Conservation (phyloP, 2,888 invertebrate species). For the Ennomos erosarius region DNA sequence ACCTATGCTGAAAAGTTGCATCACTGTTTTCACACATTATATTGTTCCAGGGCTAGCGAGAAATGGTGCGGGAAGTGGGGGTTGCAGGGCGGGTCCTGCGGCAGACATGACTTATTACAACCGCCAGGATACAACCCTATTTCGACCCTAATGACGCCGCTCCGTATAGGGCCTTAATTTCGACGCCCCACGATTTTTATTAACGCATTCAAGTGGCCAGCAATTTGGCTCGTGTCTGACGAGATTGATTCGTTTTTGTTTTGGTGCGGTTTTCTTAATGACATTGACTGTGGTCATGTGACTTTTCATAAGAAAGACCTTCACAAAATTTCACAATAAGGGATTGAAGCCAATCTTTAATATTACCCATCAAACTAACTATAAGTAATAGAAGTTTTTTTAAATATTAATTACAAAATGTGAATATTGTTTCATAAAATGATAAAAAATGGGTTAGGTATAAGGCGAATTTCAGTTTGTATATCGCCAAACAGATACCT, state of each 20-base stretch:
- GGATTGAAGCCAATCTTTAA: too few relatives aligned
- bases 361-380: too few relatives aligned
- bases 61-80: constrained; percentile 64
- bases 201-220: constrained; percentile 77
- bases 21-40: constrained; percentile 14
- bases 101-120: constrained; percentile 84
- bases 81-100: constrained; percentile 69
- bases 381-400: too few relatives aligned
- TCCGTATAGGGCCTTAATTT: constrained; percentile 80
- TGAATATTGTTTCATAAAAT: too few relatives aligned
- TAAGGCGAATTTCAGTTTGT: too few relatives aligned
- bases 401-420: too few relatives aligned
- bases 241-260: constrained; percentile 46
- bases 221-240: constrained; percentile 56
- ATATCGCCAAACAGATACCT: neutral
- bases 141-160: constrained; percentile 81
- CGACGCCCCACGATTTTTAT: constrained; percentile 82
- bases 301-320: too few relatives aligned
- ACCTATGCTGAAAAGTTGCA: constrained; percentile 15
- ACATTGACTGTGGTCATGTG: neutral
- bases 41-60: constrained; percentile 55
- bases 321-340: too few relatives aligned
- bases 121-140: constrained; percentile 83
- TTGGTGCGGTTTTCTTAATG: constrained; percentile 25
- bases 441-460: too few relatives aligned